Conservation (phyloP, 2,888 invertebrate species). For the Galeruca laticollis region DNA sequence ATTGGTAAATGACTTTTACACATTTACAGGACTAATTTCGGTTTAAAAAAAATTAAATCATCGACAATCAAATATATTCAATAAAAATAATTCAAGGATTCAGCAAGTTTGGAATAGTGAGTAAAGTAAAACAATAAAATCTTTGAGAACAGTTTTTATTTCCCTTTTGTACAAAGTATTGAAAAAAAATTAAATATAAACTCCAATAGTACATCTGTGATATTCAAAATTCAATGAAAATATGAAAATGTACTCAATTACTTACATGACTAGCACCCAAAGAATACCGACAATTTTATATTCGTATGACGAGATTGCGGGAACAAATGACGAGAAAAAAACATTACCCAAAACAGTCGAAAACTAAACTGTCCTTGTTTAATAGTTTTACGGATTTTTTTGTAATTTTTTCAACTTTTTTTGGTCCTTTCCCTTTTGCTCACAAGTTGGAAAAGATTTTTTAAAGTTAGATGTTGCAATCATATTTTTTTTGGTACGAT, state of each 20-base stretch:
- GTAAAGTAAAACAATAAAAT: slow-evolving; percentile 23
- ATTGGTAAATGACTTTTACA: too few species aligned
- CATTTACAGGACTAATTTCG: too few species aligned
- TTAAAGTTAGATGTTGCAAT: slow-evolving; percentile 65
- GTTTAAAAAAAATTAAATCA: too few species aligned
- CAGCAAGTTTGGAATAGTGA: neutral
- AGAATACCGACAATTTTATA: slow-evolving; percentile 43
- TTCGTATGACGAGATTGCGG: slow-evolving; percentile 40
- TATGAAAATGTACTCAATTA: slow-evolving; percentile 46
- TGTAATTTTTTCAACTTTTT: slow-evolving; percentile 57
- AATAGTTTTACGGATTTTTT: slow-evolving; percentile 64
- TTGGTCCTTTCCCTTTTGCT: slow-evolving; percentile 53
- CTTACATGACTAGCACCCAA: slow-evolving; percentile 56
- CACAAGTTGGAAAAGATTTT: slow-evolving; percentile 66
- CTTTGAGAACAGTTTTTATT: slow-evolving; percentile 59
- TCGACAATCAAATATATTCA: too few species aligned
- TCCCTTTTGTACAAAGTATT: slow-evolving; percentile 54
- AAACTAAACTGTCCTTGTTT: slow-evolving; percentile 60
- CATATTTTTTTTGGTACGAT: slow-evolving; percentile 62
- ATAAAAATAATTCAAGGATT: too few species aligned
- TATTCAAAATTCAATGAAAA: slow-evolving; percentile 39
- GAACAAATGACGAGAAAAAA: slow-evolving; percentile 39
- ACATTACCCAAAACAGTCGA: slow-evolving; percentile 36
- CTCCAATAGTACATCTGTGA: slow-evolving; percentile 50
- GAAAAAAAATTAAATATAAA: slow-evolving; percentile 51